Conservation (phyloP, 1,140 invertebrate genomes). For the Drosophila arizonae region DNA sequence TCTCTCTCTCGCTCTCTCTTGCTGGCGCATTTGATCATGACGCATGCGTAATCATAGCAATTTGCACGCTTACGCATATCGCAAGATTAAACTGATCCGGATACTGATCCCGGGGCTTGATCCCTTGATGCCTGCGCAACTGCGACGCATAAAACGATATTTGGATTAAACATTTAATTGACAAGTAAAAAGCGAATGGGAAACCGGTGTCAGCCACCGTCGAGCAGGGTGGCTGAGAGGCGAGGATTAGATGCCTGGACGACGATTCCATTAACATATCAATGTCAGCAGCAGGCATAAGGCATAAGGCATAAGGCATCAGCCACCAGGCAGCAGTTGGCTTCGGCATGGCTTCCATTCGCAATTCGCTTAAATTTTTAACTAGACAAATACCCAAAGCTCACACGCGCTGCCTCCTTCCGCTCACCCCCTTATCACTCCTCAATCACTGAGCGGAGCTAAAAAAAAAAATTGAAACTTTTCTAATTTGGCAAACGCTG, state of each 20-base stretch:
- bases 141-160: slow-evolving; percentile 72
- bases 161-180: slow-evolving; percentile 79
- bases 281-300: slow-evolving; percentile 64
- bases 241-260: slow-evolving; percentile 52
- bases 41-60: slow-evolving; percentile 70
- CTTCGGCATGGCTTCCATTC: slow-evolving; percentile 54
- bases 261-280: slow-evolving; percentile 74
- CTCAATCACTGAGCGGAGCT: slow-evolving; percentile 1
- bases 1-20: slow-evolving; percentile 19
- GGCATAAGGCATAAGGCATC: slow-evolving; percentile 1
- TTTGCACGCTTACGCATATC: slow-evolving; percentile 80
- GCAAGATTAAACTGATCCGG: slow-evolving; percentile 75
- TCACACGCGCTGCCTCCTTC: slow-evolving; percentile 31
- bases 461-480: slow-evolving; percentile 54
- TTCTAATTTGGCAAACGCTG: slow-evolving; percentile 69
- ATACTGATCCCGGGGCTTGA: slow-evolving; percentile 55
- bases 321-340: slow-evolving; percentile 5
- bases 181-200: slow-evolving; percentile 35
- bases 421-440: neutral
- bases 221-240: slow-evolving; percentile 26
- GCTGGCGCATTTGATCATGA: slow-evolving; percentile 16
- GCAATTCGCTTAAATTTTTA: slow-evolving; percentile 81
- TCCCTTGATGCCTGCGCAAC: slow-evolving; percentile 43
- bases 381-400: slow-evolving; percentile 79
- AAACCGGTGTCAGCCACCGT: slow-evolving; percentile 53